Evolutionary conservation across 1,140 invertebrate species (phyloP), one percentile per base, ranked within the genome.

Genomic region (Pogonus chalceus): DNA sequence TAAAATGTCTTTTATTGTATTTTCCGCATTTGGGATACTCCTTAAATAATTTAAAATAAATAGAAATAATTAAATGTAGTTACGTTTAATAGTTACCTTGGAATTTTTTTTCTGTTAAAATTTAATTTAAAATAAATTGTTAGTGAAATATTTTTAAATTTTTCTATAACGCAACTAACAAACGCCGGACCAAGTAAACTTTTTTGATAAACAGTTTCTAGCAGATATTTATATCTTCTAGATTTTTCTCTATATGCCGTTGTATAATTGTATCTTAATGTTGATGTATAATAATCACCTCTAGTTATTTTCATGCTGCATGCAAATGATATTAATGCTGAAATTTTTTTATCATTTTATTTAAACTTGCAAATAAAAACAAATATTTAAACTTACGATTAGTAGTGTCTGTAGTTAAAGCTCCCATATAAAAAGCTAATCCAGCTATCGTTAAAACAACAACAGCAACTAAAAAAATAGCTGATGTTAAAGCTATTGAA

Each of bases 341-440:
- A 26, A 72, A 70, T 24, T 20, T 9, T 51, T n/a, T 53, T 39
- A 43, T 48, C 50, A 50, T 20, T 31, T 21, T 35, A 58, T 20
- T 35, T 21, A 24, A 39, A 16, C 31, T 46, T 52, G 26, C 49
- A 35, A 49, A 1, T 35, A 47, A 55, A 37, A n/a, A 59, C 31
- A 35, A 47, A 26, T 9, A 50, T 18, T 20, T 26, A 51, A 43
- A 67, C 71, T 72, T 53, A 75, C 71, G 71, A 65, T 73, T 72
- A 47, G 75, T 67, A 55, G 72, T 69, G 53, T 78, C 76, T 4
- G 70, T 72, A 52, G 75, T 71, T 23, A 78, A 75, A 58, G 76
- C 75, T 60, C 85, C 85, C 77, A 88, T 83, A 71, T 87, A 89
- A 50, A 88, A 75, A 23, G 84, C 85, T 1, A 88, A 74, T 24